Evolutionary conservation across 2,113 vertebrate species (phyloP).

Genomic region (Genyomyrus donnyi): DNA sequence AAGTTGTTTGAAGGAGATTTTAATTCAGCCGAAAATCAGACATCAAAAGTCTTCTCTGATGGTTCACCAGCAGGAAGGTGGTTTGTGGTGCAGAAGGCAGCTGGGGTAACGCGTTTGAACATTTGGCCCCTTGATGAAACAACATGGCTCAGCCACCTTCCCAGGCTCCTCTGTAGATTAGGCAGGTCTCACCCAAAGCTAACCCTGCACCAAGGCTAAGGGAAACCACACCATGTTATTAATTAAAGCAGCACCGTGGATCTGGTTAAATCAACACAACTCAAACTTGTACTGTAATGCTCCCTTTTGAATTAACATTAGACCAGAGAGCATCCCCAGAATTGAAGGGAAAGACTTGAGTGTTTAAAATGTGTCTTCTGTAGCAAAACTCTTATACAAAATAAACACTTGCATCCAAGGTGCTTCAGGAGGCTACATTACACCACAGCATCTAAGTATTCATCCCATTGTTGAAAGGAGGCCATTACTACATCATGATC

Average conservation of each 20-base stretch:
- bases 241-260: not conserved
- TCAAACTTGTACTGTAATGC: not conserved
- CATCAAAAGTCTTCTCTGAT: not conserved
- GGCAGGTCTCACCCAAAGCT: not conserved
- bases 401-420: not conserved
- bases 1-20: not conserved
- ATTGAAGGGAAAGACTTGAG: not conserved
- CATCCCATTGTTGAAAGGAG: not conserved
- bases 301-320: slow-evolving; percentile 1
- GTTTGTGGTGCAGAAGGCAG: not conserved
- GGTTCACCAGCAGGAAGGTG: not conserved
- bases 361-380: not conserved
- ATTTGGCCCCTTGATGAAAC: not conserved
- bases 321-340: not conserved
- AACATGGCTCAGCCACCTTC: too few species aligned
- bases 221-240: not conserved
- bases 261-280: slow-evolving; percentile 3
- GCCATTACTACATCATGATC: not conserved
- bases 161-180: not conserved
- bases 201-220: not conserved
- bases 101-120: not conserved
- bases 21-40: not conserved
- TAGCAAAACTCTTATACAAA: not conserved
- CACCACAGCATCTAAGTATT: not conserved
- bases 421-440: not conserved